These are phyloP conservation scores for Nannoperca australis DNA, from an alignment of 2,797 vertebrate species.

Conservation along the genomic window DNA sequence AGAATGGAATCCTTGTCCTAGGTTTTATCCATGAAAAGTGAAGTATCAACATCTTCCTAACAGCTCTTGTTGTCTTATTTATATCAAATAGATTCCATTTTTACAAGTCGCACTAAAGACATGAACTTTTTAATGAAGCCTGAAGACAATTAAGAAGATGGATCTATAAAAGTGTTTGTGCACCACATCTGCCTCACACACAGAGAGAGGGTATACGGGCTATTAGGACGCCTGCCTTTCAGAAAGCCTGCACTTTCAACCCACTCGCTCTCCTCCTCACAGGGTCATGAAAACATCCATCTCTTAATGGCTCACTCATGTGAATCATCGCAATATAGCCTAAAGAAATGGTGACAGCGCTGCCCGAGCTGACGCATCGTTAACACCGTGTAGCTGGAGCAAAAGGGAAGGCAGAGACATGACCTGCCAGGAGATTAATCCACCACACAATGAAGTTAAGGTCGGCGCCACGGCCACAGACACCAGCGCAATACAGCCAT, in stretches of 20 bases:
- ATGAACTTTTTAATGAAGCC: conserved; percentile 39
- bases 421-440: conserved; percentile 66
- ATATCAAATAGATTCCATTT: conserved; percentile 41
- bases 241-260: conserved; percentile 67
- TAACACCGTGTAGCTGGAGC: conserved; percentile 51
- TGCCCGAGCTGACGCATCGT: conserved; percentile 49
- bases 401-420: conserved; percentile 49
- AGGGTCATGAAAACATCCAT: conserved; percentile 74
- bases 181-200: conserved; percentile 3
- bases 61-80: conserved; percentile 43
- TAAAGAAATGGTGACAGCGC: conserved; percentile 58
- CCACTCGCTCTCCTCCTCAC: conserved; percentile 59
- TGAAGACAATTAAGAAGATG: conserved; percentile 39
- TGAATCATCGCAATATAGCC: conserved; percentile 65
- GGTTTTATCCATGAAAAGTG: conserved; percentile 50
- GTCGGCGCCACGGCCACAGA: conserved; percentile 48
- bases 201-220: conserved; percentile 25
- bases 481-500: conserved; percentile 14
- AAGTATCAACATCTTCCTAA: conserved; percentile 30
- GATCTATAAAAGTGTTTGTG: conserved; percentile 25
- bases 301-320: conserved; percentile 75
- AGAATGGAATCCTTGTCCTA: conserved; percentile 46
- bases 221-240: conserved; percentile 55
- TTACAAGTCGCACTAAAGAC: conserved; percentile 30
- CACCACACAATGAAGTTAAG: conserved; percentile 53